phyloP scores from a whole-genome alignment of 2,888 invertebrate genomes.

The Spodoptera littoralis region DNA sequence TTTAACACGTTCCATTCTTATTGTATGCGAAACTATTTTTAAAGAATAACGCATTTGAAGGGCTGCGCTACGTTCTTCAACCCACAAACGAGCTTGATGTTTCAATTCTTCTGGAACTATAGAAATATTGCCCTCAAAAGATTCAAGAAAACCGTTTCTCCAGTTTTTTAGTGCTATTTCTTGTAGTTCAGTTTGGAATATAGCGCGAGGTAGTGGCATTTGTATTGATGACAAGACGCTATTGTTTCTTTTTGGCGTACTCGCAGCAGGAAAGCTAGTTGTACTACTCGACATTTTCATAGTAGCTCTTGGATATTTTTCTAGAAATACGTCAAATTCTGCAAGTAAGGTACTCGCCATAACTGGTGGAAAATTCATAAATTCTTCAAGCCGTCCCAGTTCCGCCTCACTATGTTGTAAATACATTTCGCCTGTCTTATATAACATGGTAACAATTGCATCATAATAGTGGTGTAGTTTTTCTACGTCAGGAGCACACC shows the following conservation, averaged over 20 bases:
- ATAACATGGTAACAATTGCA: slow-evolving; percentile 62
- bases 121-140: slow-evolving; percentile 70
- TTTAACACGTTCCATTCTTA: slow-evolving; percentile 74
- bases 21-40: slow-evolving; percentile 74
- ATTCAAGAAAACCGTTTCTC: slow-evolving; percentile 79
- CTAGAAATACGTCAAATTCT: slow-evolving; percentile 75
- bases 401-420: slow-evolving; percentile 72
- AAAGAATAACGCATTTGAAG: slow-evolving; percentile 74
- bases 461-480: slow-evolving; percentile 71
- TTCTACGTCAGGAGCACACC: slow-evolving; percentile 69
- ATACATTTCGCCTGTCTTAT: slow-evolving; percentile 68
- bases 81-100: slow-evolving; percentile 73
- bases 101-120: slow-evolving; percentile 70
- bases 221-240: slow-evolving; percentile 19
- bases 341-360: slow-evolving; percentile 72
- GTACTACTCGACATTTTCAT: slow-evolving; percentile 20
- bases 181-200: slow-evolving; percentile 76
- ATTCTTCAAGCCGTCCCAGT: slow-evolving; percentile 73
- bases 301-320: slow-evolving; percentile 67
- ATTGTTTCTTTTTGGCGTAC: slow-evolving; percentile 53
- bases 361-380: slow-evolving; percentile 65
- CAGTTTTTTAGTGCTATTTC: slow-evolving; percentile 72
- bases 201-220: slow-evolving; percentile 64
- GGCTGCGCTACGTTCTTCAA: slow-evolving; percentile 68
- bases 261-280: slow-evolving; percentile 24